A percentile compares a stretch with the other conserved stretches of the same genome.
phyloP scores from a whole-genome alignment of 2,888 invertebrate species.

The Ryuthela nishihirai region DNA sequence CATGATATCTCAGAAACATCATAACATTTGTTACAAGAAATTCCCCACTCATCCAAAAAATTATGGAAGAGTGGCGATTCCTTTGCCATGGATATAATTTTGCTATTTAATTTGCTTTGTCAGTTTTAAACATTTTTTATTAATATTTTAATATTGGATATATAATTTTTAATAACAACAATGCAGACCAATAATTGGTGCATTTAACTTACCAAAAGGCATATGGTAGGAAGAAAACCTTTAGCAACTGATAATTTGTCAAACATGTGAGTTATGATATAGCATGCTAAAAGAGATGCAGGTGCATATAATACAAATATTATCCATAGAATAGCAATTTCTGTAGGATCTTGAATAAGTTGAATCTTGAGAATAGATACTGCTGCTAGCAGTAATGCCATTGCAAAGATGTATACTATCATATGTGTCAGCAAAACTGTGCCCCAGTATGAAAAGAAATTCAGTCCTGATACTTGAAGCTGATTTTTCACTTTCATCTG shows the following conservation, averaged over 20 bases:
- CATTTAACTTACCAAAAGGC: conserved; percentile 56
- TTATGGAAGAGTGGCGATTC: no score
- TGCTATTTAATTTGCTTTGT: no score
- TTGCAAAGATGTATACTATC: conserved; percentile 42
- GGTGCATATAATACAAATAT: no score
- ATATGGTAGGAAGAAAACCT: conserved; percentile 56
- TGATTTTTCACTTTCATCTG: conserved; percentile 79
- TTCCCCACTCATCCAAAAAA: no score
- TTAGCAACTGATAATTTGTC: conserved; percentile 78
- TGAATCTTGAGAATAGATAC: conserved; percentile 51
- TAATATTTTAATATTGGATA: no score
- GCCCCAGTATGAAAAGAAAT: conserved; percentile 46
- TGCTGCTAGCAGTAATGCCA: neutral
- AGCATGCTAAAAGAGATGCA: conserved; percentile 70
- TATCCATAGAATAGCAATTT: conserved; percentile 69
- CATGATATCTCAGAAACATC: no score
- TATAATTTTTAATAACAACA: no score
- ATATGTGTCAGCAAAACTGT: conserved; percentile 43
- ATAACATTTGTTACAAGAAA: no score
- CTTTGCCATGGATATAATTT: no score
- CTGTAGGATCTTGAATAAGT: conserved; percentile 66
- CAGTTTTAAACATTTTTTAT: no score
- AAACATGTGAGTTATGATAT: conserved; percentile 73
- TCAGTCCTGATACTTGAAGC: conserved; percentile 71
- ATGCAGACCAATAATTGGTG: conserved; percentile 47